phyloP scores from a whole-genome alignment of 1,140 invertebrate species.

The Nylanderia fulva region DNA sequence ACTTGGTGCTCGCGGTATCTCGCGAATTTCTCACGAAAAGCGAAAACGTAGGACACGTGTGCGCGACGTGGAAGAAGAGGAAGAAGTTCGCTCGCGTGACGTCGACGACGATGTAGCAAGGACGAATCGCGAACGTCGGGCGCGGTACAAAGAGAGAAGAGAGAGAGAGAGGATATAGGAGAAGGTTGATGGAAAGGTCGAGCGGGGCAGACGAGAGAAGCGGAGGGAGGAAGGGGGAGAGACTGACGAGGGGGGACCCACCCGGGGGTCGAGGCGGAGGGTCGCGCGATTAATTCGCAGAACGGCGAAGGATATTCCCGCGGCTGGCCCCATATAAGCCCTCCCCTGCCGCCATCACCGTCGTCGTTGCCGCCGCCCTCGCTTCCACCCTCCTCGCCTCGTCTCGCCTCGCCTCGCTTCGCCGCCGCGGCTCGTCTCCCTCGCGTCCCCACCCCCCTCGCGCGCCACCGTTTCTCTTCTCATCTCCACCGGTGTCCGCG shows the following conservation, averaged over 20 bases:
- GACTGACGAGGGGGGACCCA: constrained; percentile 37
- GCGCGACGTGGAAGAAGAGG: constrained; percentile 29
- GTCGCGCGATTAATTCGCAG: constrained; percentile 77
- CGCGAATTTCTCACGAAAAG: constrained; percentile 56
- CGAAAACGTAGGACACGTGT: constrained; percentile 29
- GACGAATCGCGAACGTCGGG: constrained; percentile 70
- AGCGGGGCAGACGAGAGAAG: constrained; percentile 27
- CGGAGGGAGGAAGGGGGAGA: constrained; percentile 51
- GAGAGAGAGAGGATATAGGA: too few species aligned
- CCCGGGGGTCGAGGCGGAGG: constrained; percentile 70
- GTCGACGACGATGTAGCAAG: constrained; percentile 61
- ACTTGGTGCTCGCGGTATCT: constrained; percentile 35
- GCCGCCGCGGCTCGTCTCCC: constrained; percentile 35
- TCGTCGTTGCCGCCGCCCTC: constrained; percentile 20
- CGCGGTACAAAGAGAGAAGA: constrained; percentile 55
- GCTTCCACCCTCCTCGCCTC: constrained; percentile 41
- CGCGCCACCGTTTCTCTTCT: constrained; percentile 58
- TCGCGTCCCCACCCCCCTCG: constrained; percentile 56
- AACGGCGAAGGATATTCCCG: constrained; percentile 76
- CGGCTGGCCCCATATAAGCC: constrained; percentile 74
- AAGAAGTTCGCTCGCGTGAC: constrained; percentile 54
- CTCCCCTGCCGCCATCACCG: constrained; percentile 53
- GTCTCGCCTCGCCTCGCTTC: constrained; percentile 58
- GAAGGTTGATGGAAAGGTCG: constrained; percentile 61
- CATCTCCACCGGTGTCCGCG: constrained; percentile 71